These are phyloP conservation scores for Idaea aversata DNA, from an alignment of 2,888 invertebrate species.

Conservation along the genomic window DNA sequence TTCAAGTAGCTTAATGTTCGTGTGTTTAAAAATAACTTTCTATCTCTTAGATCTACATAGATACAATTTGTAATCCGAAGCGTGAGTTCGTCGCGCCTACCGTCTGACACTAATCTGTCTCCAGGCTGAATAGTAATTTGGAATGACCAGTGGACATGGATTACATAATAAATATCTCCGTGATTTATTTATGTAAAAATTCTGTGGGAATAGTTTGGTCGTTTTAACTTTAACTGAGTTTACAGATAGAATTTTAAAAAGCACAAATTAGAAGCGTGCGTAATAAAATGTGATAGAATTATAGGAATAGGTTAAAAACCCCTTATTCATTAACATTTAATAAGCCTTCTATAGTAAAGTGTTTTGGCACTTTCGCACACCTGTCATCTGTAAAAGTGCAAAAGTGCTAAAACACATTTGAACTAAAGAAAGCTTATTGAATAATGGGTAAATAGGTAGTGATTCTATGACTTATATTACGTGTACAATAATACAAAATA, in stretches of 20 bases:
- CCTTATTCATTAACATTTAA: too few relatives aligned
- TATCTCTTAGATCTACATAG: background rate
- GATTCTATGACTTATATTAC: too few relatives aligned
- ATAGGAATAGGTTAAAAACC: too few relatives aligned
- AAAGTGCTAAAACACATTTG: too few relatives aligned
- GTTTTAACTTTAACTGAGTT: background rate
- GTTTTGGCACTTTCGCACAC: too few relatives aligned
- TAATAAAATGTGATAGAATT: background rate
- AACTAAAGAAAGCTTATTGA: too few relatives aligned
- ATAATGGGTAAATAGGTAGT: too few relatives aligned
- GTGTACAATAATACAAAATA: too few relatives aligned
- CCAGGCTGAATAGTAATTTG: conserved; percentile 32
- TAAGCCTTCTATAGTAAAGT: too few relatives aligned
- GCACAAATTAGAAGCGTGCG: background rate
- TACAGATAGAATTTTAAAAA: background rate
- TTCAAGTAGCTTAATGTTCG: background rate
- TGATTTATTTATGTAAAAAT: conserved; percentile 46
- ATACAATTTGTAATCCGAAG: background rate
- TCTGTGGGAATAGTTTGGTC: conserved; percentile 37
- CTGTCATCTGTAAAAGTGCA: too few relatives aligned
- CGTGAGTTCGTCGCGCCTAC: background rate
- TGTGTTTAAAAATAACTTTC: background rate
- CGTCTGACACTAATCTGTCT: background rate
- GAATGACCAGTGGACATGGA: conserved; percentile 46
- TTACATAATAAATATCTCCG: conserved; percentile 44